Evolutionary conservation across 2,888 invertebrate genomes (phyloP), one percentile per base, ranked within the genome.

Genomic region (Parascotia fuliginaria): DNA sequence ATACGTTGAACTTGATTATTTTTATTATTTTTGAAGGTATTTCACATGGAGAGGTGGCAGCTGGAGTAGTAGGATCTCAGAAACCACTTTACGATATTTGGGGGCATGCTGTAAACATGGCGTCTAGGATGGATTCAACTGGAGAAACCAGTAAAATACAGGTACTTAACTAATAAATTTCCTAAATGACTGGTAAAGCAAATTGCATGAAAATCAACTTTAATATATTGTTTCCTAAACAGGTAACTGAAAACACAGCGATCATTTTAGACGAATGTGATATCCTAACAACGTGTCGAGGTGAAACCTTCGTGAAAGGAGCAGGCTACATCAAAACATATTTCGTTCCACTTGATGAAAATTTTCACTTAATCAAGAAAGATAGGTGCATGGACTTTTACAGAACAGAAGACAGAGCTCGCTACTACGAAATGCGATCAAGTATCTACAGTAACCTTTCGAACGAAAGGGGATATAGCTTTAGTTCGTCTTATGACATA

Each of bases 81-180:
- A 98, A 98, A 78, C 98, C 98, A 0, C 93, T 98, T 36, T 98
- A 98, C 81, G 98, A 99, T 80, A 98, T 98, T 74, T 99, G 98
- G 98, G 98, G 98, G 0, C 97, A 98, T 84, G 96, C 98, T 0
- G 98, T 98, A 0, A 99, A 99, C 85, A 96, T 99, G 94, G 98
- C 99, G 2, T 98, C 98, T 0, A 93, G 99, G 72, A 98, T 99
- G 98, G 98, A 98, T 77, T 97, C 97, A 0, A 97, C 97, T 0
- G 98, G 98, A 5, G 92, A 95, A 59, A 93, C 95, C 1, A 96
- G 96, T 32, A 93, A 94, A 81, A 96, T 97, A 70, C 97, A 97
- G 88, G 96, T 96, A 73, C 1, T 7, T 24, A 6, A 24, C 7
- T 24, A 24, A 19, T 19, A n/a, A n/a, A n/a, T n/a, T n/a, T n/a